Conservation (phyloP, 2,113 vertebrate genomes). For the Melanostigma gelatinosum region DNA sequence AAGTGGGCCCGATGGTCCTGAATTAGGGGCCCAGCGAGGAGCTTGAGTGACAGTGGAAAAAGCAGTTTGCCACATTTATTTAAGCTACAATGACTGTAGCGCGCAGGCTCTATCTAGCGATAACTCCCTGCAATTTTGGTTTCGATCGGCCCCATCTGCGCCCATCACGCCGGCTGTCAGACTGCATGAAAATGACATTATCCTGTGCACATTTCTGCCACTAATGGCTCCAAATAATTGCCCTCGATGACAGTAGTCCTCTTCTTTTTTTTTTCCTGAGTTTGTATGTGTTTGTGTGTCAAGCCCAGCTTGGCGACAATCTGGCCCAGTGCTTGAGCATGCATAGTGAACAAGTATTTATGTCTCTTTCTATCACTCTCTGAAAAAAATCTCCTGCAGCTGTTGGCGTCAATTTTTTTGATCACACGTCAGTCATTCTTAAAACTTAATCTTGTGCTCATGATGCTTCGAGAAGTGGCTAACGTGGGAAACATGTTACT, state of each 20-base stretch:
- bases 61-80: conserved; percentile 71
- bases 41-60: conserved; percentile 62
- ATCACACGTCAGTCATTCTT: conserved; percentile 52
- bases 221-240: conserved; percentile 72
- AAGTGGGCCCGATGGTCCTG: conserved; percentile 72
- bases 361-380: conserved; percentile 12
- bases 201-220: conserved; percentile 55
- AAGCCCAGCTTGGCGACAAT: conserved; percentile 17
- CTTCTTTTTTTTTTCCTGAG: neutral
- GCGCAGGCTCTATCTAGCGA: conserved; percentile 35
- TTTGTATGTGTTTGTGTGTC: conserved; percentile 14
- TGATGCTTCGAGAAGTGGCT: conserved; percentile 41
- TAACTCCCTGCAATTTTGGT: conserved; percentile 66
- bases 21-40: conserved; percentile 67
- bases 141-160: conserved; percentile 58
- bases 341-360: conserved; percentile 6
- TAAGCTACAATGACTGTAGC: conserved; percentile 45
- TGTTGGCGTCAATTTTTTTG: conserved; percentile 2
- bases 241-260: conserved; percentile 40
- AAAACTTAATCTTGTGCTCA: conserved; percentile 49
- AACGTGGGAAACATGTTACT: conserved; percentile 59
- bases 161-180: conserved; percentile 60
- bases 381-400: conserved; percentile 29
- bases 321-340: neutral
- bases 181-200: conserved; percentile 64